Base-by-base conservation (phyloP, 2,888 invertebrate species). In the Cylindroiulus punctatus region DNA sequence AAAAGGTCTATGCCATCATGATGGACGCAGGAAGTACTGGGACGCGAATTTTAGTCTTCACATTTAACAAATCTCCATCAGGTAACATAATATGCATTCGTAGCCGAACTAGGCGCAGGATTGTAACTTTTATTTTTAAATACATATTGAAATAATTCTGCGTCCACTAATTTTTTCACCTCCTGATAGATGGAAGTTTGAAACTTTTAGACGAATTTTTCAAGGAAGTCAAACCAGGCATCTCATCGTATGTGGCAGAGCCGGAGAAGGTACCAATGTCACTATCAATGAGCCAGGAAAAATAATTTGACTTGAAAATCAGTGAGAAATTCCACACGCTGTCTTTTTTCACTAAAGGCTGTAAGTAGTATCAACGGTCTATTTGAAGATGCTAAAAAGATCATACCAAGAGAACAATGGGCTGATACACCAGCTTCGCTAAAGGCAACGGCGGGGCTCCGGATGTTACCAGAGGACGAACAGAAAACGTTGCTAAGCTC, bases 1-100 rank as follows among this genome's bases (percentile, higher is more conserved):
- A 93, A 89, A 93, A 93, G 65, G 93, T 94, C 83, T 94, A 97
- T 92, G 97, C 96, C 0, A 95, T 97, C 36, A 94, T 98, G 89
- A 95, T 98, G 88, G 98, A 98, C 91, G 98, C 97, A 5, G 98
- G 98, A 1, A 97, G 97, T 87, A 98, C 98, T 0, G 98, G 98
- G 0, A 95, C 96, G 88, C 93, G 98, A 88, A 89, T 92, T 30
- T 91, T 91, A 88, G 90, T 91, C 17, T 91, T 90, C 88, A 89
- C 90, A 44, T 91, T 91, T 36, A 76, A 82, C 89, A 94, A 95
- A 89, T 95, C 96, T 30, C 93, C 94, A 89, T 92, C 94, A 91
- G 93, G 94, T 94, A 88, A 22, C 30, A 7, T 81, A 10, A n/a
- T 12, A 17, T 81, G 7, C 81, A 17, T 81, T 81, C 2, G 26